phyloP scores from a whole-genome alignment of 2,113 vertebrate genomes.

The Loxodonta africana region DNA sequence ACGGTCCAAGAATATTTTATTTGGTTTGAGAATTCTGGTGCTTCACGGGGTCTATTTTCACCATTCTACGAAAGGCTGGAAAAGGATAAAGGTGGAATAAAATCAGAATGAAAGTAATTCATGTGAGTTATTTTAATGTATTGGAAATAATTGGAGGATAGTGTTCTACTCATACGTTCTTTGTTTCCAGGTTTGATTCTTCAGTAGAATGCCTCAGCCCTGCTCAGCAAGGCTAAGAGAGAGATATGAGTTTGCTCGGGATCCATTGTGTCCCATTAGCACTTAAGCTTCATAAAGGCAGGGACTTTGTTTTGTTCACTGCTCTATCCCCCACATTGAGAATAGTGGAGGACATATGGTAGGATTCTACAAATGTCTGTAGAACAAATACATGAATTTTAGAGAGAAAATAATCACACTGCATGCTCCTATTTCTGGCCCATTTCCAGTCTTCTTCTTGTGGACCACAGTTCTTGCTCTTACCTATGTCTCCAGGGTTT shows the following conservation, averaged over 20 bases:
- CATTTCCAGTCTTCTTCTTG: neutral
- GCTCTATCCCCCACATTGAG: too few species aligned
- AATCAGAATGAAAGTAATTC: neutral
- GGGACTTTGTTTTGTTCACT: neutral
- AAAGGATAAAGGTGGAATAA: neutral
- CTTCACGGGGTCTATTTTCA: neutral
- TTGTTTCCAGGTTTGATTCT: neutral
- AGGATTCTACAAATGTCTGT: neutral
- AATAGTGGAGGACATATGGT: neutral
- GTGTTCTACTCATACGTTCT: neutral
- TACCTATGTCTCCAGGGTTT: neutral
- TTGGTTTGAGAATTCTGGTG: neutral
- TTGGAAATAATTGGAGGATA: neutral
- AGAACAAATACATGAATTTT: neutral
- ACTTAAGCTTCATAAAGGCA: neutral
- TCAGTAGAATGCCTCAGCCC: neutral
- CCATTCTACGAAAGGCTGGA: neutral
- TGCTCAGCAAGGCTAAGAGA: neutral
- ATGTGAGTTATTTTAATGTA: neutral
- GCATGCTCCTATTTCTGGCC: neutral
- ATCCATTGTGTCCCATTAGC: rapidly evolving
- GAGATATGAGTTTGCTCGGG: neutral
- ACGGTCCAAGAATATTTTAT: neutral
- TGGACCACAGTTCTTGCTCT: neutral
- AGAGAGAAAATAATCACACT: neutral